Evolutionary conservation across 2,888 invertebrate genomes (phyloP).

Genomic region (Teleogryllus oceanicus): DNA sequence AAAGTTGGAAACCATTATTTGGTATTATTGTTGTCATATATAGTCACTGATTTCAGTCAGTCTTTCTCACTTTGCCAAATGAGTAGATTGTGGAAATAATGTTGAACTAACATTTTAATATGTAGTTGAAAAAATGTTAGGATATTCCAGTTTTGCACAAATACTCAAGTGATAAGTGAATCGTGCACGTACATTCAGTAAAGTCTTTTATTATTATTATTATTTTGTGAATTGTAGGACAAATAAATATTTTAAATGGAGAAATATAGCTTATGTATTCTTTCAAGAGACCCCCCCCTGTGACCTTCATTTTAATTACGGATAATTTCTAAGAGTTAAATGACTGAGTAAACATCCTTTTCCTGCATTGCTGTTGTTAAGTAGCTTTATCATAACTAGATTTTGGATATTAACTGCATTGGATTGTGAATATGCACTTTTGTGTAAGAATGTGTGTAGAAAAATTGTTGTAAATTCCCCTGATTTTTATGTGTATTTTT

Average conservation of each 20-base stretch:
- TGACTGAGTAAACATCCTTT: not conserved
- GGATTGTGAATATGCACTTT: constrained; percentile 10
- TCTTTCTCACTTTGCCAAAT: not conserved
- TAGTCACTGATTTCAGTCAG: not conserved
- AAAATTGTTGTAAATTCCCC: constrained; percentile 23
- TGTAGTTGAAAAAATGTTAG: constrained; percentile 18
- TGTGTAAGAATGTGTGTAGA: not conserved
- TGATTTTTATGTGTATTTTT: constrained; percentile 33
- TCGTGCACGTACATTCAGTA: not conserved
- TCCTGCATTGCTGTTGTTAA: constrained; percentile 18
- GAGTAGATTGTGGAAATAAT: not conserved
- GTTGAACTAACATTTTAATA: not conserved
- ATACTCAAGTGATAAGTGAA: not conserved
- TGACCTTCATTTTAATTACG: not conserved
- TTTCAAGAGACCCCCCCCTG: not conserved
- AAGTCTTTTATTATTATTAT: constrained; percentile 2
- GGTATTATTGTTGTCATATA: not conserved
- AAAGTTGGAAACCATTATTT: not conserved
- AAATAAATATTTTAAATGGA: constrained; percentile 9
- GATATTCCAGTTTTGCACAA: not conserved
- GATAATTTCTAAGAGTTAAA: not conserved
- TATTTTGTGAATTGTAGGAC: constrained; percentile 7
- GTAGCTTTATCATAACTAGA: constrained; percentile 2
- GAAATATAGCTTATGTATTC: not conserved
- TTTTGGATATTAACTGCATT: not conserved